Evolutionary conservation across 2,113 vertebrate genomes (phyloP), one percentile per base, ranked within the genome.

Genomic region (Catharus fuscescens): DNA sequence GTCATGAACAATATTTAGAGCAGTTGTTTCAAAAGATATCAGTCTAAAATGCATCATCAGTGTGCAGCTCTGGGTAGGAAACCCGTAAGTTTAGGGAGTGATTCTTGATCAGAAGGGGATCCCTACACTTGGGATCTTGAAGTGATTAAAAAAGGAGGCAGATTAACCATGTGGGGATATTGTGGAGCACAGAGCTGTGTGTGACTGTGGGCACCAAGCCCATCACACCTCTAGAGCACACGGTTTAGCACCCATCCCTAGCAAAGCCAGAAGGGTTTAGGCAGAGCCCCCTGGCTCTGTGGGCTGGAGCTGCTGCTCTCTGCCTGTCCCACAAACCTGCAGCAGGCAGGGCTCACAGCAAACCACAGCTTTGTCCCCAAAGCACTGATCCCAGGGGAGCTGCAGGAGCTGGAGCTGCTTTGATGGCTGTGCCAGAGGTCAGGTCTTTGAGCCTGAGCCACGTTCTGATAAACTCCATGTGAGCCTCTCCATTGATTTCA

Each of bases 401-500:
- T 71, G 64, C 45, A 92, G 85, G 66, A 57, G 26, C 48, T 29
- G 28, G 72, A 65, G 36, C 2, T 5, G 36, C 1, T 1, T 32
- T 25, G 56, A 17, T 59, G 88, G 82, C 64, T 85, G 36, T 61
- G 66, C 40, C 56, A 81, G 69, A 70, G n/a, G 71, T 89, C 61
- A 57, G 57, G 28, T n/a, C 83, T 72, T 86, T 70, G 64, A 93
- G 85, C 36, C 60, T 5, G 48, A 52, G 66, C 64, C 23, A 0
- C 3, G 0, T 62, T 88, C 81, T 9, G 1, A 69, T 48, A 52
- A 67, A 56, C 64, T 90, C 56, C 59, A 12, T 38, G 34, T 40
- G 72, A 96, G 86, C 44, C 82, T 76, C 77, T 86, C 64, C 48
- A 36, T 62, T 36, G 90, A 87, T 95, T 87, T 77, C 80, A 87